Conservation (phyloP, 2,113 vertebrate genomes). For the Clarias batrachus region DNA sequence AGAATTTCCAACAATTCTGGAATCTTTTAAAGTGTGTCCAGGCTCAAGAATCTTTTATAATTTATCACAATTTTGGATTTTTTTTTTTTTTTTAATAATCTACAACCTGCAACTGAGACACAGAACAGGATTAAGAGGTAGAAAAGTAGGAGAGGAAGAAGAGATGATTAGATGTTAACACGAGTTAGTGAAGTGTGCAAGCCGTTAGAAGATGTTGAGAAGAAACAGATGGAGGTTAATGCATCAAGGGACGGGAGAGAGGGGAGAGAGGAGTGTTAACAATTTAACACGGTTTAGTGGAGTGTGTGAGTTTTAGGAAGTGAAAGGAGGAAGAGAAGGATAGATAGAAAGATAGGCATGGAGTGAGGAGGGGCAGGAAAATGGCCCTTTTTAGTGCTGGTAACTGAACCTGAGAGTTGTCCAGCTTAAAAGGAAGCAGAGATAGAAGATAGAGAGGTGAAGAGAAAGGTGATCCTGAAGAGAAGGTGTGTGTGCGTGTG, state of each 20-base stretch:
- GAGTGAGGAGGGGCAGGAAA: constrained; percentile 2
- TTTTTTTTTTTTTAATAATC: background rate
- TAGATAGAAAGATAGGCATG: background rate
- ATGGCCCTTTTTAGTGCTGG: constrained; percentile 26
- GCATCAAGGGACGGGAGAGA: constrained; percentile 7
- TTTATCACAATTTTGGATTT: background rate
- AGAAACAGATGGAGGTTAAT: constrained; percentile 3
- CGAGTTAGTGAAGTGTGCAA: constrained; percentile 19
- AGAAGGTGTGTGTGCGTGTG: background rate
- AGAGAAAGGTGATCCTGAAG: constrained; percentile 39
- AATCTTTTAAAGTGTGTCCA: background rate
- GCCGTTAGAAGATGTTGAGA: constrained; percentile 19
- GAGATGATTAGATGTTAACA: constrained; percentile 35
- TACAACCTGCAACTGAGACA: background rate
- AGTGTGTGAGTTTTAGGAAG: background rate
- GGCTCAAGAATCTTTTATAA: background rate
- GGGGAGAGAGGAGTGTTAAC: constrained; percentile 14
- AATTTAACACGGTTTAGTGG: constrained; percentile 25
- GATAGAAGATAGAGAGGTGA: constrained; percentile 41
- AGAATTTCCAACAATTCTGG: too few species aligned
- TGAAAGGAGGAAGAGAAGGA: background rate
- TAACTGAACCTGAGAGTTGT: constrained; percentile 37
- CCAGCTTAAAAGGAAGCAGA: constrained; percentile 14
- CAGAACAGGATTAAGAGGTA: too few species aligned
- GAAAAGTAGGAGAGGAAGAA: background rate